Percentiles rank a stretch among this genome's conserved stretches.
Conservation (phyloP, 2,888 invertebrate species). For the Cephus rjabovi region DNA sequence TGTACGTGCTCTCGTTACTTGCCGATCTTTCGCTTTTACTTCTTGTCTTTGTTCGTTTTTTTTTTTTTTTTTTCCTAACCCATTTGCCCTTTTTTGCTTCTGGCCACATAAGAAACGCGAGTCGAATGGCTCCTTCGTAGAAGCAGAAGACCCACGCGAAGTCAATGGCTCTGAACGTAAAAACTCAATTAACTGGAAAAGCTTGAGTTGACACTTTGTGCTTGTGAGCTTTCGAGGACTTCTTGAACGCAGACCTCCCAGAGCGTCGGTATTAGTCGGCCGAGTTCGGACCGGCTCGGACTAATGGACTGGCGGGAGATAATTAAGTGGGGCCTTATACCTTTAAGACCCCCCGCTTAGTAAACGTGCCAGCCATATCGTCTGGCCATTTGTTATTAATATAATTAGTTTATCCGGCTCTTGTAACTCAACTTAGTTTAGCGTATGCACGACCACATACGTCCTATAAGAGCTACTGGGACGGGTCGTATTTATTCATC, state of each 20-base stretch:
- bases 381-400: constrained; percentile 1
- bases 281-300: constrained; percentile 27
- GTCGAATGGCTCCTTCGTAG: constrained; percentile 1
- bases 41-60: neutral
- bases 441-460: neutral
- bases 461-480: neutral
- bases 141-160: constrained; percentile 22
- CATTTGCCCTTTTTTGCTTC: neutral
- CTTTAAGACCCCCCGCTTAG: constrained; percentile 5
- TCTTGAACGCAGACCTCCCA: constrained; percentile 23
- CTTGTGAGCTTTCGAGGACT: constrained; percentile 9
- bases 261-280: constrained; percentile 26
- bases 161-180: constrained; percentile 19
- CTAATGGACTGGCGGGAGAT: constrained; percentile 35
- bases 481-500: neutral
- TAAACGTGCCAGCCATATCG: constrained; percentile 1
- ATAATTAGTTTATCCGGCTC: neutral
- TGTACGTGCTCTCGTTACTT: neutral
- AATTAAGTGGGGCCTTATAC: constrained; percentile 31
- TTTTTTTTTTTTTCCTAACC: neutral
- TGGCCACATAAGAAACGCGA: neutral
- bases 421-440: neutral
- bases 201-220: constrained; percentile 18
- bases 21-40: neutral
- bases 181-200: constrained; percentile 22